Percentiles rank a stretch among this genome's conserved stretches.
Conservation (phyloP, 2,888 invertebrate genomes). For the Dichetophora obliterata region DNA sequence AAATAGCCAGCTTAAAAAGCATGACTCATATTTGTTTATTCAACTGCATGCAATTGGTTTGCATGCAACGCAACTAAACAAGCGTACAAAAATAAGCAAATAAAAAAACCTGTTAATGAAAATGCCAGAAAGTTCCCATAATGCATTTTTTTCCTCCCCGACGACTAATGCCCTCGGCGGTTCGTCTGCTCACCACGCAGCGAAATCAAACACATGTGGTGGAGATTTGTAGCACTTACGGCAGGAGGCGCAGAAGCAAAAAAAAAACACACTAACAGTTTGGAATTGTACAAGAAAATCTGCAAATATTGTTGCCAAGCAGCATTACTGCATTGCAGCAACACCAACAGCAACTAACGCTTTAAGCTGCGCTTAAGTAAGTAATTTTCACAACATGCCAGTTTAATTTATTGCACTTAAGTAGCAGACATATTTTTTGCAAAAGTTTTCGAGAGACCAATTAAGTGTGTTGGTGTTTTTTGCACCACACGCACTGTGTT, state of each 20-base stretch:
- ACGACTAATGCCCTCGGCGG: background rate
- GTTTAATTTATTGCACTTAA: background rate
- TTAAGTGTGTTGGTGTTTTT: background rate
- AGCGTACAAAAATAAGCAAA: background rate
- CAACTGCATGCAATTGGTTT: too few relatives aligned
- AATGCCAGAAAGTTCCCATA: constrained; percentile 28
- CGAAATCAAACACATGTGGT: background rate
- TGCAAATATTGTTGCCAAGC: constrained; percentile 19
- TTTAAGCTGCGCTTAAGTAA: background rate
- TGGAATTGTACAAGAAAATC: background rate
- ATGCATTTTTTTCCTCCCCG: background rate
- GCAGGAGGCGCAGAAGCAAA: background rate
- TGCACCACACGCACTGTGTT: constrained; percentile 1
- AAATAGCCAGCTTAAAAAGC: too few relatives aligned
- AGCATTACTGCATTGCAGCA: background rate
- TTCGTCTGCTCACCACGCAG: background rate
- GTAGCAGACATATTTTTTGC: constrained; percentile 3
- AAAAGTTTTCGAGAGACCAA: background rate
- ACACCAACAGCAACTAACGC: background rate
- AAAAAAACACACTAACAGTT: background rate
- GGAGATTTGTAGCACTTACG: background rate
- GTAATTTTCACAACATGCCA: constrained; percentile 9
- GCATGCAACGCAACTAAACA: too few relatives aligned
- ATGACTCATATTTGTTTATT: background rate
- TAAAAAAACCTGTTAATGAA: constrained; percentile 23